These are phyloP conservation scores for Alligator sinensis DNA, from an alignment of 2,113 vertebrate genomes.

Conservation along the genomic window DNA sequence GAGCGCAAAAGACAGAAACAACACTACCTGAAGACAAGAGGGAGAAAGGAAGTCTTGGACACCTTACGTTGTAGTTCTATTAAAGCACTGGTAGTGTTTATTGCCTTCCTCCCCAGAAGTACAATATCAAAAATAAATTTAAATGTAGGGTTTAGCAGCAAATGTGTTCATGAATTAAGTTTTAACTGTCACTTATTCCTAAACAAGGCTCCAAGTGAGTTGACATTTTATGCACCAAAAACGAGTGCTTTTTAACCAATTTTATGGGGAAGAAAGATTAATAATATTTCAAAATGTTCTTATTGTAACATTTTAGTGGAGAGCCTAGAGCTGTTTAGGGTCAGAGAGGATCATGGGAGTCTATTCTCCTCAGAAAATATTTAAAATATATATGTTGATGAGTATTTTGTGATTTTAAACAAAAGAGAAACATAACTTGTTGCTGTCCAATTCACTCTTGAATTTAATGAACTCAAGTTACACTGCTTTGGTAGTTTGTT, in stretches of 20 bases:
- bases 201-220: not conserved
- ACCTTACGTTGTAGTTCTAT: not conserved
- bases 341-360: not conserved
- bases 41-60: not conserved
- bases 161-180: not conserved
- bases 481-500: not conserved
- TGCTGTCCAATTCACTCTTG: not conserved
- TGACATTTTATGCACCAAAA: not conserved
- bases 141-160: not conserved
- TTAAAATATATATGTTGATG: not conserved
- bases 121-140: constrained; percentile 2
- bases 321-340: not conserved
- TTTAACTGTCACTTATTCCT: not conserved
- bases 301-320: not conserved
- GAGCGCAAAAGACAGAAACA: not conserved
- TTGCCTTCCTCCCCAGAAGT: not conserved
- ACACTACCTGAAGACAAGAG: not conserved
- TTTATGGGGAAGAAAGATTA: not conserved
- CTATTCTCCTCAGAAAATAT: not conserved
- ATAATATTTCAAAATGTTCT: constrained; percentile 8
- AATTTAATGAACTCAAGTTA: not conserved
- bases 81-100: not conserved
- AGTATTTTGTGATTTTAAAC: not conserved
- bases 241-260: not conserved
- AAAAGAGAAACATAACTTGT: not conserved